Conservation (phyloP, 2,797 vertebrate species). For the Arrhamphus sclerolepis region DNA sequence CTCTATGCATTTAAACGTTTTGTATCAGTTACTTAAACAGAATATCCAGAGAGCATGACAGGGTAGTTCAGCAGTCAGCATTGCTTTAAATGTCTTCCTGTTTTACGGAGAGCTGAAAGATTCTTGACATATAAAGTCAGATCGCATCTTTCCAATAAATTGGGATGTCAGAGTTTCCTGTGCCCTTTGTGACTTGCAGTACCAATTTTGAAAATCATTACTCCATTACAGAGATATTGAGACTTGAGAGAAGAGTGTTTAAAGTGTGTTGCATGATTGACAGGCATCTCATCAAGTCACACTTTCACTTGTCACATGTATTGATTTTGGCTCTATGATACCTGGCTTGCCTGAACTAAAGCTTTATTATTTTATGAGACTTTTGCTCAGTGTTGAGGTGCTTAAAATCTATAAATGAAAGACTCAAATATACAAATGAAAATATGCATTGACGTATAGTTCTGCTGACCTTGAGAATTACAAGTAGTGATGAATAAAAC, state of each 20-base stretch:
- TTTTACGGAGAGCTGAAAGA: background rate
- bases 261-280: constrained; percentile 13
- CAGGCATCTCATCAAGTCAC: constrained; percentile 24
- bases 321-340: constrained; percentile 29
- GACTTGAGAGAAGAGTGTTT: constrained; percentile 3
- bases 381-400: constrained; percentile 9
- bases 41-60: no score
- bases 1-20: no score
- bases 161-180: background rate
- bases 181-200: constrained; percentile 1
- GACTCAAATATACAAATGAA: constrained; percentile 21
- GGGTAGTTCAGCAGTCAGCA: background rate
- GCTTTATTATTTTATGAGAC: constrained; percentile 17
- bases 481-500: background rate
- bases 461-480: constrained; percentile 12
- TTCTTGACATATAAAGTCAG: constrained; percentile 3
- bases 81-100: background rate
- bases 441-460: constrained; percentile 3
- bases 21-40: no score
- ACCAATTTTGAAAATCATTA: background rate
- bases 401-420: constrained; percentile 19
- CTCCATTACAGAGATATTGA: constrained; percentile 1
- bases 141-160: background rate
- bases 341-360: constrained; percentile 13
- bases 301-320: constrained; percentile 17